Evolutionary conservation across 2,797 vertebrate species (phyloP).

Genomic region (Pelochelys cantorii): DNA sequence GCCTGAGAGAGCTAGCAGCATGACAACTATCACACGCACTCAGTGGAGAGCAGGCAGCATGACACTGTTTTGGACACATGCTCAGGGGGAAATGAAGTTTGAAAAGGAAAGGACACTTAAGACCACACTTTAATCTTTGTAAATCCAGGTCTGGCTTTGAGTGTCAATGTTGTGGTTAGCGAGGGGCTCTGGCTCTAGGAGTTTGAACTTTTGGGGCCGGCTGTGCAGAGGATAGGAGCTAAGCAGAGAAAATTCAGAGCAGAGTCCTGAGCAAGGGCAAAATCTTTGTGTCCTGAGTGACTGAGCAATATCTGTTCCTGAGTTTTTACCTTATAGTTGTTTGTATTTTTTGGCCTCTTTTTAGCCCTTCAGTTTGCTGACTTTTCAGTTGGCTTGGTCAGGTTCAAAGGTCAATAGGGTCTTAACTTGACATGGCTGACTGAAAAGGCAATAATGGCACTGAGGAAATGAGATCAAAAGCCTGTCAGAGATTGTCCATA

Average conservation of each 20-base stretch:
- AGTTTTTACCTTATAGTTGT: not conserved
- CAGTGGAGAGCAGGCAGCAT: not conserved
- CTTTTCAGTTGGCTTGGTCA: not conserved
- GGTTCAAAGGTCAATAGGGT: not conserved
- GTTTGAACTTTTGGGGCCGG: not conserved
- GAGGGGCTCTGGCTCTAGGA: not conserved
- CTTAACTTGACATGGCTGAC: not conserved
- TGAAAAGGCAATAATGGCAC: not conserved
- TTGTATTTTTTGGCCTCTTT: not conserved
- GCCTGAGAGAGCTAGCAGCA: not conserved
- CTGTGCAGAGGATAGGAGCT: not conserved
- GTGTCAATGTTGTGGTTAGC: not conserved
- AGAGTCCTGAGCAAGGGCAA: not conserved
- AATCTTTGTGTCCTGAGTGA: not conserved
- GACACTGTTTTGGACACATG: no score
- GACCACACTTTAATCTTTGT: not conserved
- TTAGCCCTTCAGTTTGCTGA: not conserved
- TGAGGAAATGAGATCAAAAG: not conserved
- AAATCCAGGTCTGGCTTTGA: not conserved
- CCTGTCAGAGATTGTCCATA: not conserved
- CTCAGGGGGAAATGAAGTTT: not conserved
- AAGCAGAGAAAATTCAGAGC: not conserved
- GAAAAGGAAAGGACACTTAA: not conserved
- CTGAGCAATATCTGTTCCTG: not conserved
- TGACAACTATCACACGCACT: no score